Percentiles rank a stretch among this genome's conserved stretches.
phyloP scores from a whole-genome alignment of 2,113 vertebrate genomes.

The zebrafish (Danio rerio) region DNA sequence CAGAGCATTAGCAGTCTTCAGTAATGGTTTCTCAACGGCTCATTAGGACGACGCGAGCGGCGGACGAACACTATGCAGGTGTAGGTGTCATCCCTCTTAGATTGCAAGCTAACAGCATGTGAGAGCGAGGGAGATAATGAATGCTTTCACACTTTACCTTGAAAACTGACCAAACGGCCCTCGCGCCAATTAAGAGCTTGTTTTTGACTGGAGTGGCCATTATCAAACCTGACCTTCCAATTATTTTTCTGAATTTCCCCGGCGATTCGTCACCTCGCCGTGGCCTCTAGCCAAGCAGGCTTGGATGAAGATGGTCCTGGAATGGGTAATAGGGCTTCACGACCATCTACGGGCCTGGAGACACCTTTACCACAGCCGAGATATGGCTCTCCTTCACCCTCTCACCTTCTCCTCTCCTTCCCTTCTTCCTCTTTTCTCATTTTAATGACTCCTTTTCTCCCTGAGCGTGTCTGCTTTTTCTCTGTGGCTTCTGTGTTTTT shows the following conservation, averaged over 20 bases:
- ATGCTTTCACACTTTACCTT: slow-evolving; percentile 80
- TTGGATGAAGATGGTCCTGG: slow-evolving; percentile 60
- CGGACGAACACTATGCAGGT: slow-evolving; percentile 51
- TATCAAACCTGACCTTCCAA: slow-evolving; percentile 81
- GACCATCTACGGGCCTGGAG: slow-evolving; percentile 47
- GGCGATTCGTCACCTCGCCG: slow-evolving; percentile 70
- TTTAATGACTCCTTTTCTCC: slow-evolving; percentile 47
- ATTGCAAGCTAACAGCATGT: slow-evolving; percentile 53
- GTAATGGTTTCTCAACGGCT: slow-evolving; percentile 69
- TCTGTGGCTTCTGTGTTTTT: background rate
- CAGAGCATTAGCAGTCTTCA: slow-evolving; percentile 43
- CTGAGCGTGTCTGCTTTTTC: slow-evolving; percentile 19
- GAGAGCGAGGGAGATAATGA: slow-evolving; percentile 74
- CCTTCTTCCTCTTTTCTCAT: background rate
- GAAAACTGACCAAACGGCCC: slow-evolving; percentile 74
- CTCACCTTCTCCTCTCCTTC: slow-evolving; percentile 23
- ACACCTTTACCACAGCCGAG: slow-evolving; percentile 37
- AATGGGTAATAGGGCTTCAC: slow-evolving; percentile 67
- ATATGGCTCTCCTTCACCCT: slow-evolving; percentile 41
- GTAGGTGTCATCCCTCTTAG: slow-evolving; percentile 53
- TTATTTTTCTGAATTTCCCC: slow-evolving; percentile 77
- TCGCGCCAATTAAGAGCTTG: slow-evolving; percentile 78
- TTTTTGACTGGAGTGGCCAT: slow-evolving; percentile 74
- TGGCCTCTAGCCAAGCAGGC: slow-evolving; percentile 59
- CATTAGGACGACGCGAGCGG: slow-evolving; percentile 67